Conservation (phyloP, 2,888 invertebrate genomes). For the Axea sp. region DNA sequence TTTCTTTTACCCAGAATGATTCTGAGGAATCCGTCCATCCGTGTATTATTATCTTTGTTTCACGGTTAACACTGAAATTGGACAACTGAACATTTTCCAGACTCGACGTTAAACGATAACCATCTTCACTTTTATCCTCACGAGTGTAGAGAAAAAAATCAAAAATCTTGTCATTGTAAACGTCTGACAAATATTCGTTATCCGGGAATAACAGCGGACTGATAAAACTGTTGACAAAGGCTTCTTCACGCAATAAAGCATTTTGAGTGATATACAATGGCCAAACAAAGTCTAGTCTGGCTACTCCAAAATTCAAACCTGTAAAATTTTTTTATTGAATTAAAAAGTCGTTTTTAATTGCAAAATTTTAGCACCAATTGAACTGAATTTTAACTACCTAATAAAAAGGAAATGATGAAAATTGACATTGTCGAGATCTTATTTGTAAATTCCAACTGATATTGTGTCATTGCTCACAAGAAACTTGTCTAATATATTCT, state of each 20-base stretch:
- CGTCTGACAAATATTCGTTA: slow-evolving; percentile 2
- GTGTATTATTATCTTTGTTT: slow-evolving; percentile 79
- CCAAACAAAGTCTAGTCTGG: background rate
- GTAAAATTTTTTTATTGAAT: background rate
- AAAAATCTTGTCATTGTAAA: slow-evolving; percentile 61
- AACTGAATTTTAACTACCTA: no score
- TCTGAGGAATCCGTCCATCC: slow-evolving; percentile 79
- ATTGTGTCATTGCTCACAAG: slow-evolving; percentile 10
- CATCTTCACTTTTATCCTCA: slow-evolving; percentile 63
- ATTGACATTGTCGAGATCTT: slow-evolving; percentile 14
- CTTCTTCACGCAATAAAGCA: slow-evolving; percentile 47
- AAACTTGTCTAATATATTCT: slow-evolving; percentile 51
- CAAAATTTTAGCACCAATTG: no score
- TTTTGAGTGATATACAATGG: slow-evolving; percentile 26
- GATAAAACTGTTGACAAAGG: slow-evolving; percentile 52
- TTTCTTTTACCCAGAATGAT: slow-evolving; percentile 70
- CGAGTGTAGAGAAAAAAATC: slow-evolving; percentile 70
- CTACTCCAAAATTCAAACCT: background rate
- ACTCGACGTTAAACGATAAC: slow-evolving; percentile 63
- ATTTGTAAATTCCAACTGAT: slow-evolving; percentile 34
- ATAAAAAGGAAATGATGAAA: slow-evolving; percentile 7
- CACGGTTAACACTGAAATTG: slow-evolving; percentile 59
- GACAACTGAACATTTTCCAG: slow-evolving; percentile 62
- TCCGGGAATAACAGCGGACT: slow-evolving; percentile 40
- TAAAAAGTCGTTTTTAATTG: no score